Evolutionary conservation across 2,797 vertebrate genomes (phyloP).

Genomic region (Ispidina lecontei): DNA sequence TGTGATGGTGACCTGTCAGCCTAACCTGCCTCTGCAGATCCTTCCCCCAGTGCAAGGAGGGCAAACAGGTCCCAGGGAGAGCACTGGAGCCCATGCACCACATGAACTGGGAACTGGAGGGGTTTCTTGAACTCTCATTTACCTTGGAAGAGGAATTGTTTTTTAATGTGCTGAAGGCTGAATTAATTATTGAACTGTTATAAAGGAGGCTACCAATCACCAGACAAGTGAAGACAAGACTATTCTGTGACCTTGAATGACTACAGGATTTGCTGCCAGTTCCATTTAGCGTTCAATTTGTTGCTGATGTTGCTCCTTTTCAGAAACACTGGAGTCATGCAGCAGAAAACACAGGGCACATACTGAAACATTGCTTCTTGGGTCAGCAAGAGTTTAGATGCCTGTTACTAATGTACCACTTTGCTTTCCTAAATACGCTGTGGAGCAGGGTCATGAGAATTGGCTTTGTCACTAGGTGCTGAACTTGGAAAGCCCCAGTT

Average conservation of each 20-base stretch:
- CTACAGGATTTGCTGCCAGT: constrained; percentile 53
- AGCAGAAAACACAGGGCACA: constrained; percentile 20
- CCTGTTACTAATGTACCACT: not conserved
- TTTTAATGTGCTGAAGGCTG: constrained; percentile 26
- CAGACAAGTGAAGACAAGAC: constrained; percentile 25
- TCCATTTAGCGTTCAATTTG: constrained; percentile 35
- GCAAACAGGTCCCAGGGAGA: not conserved
- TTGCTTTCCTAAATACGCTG: constrained; percentile 1
- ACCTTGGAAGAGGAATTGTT: constrained; percentile 16
- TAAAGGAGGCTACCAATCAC: constrained; percentile 44
- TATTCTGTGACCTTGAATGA: constrained; percentile 38
- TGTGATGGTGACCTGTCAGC: not conserved
- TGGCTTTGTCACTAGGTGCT: not conserved
- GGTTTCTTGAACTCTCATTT: not conserved
- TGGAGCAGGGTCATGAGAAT: not conserved
- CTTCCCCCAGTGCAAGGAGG: not conserved
- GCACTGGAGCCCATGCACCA: not conserved
- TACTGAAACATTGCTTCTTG: not conserved
- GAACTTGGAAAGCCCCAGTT: constrained; percentile 7
- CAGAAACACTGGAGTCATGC: not conserved
- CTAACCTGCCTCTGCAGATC: not conserved
- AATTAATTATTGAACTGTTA: constrained; percentile 42
- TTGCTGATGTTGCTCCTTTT: constrained; percentile 47
- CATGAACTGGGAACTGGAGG: not conserved
- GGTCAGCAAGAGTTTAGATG: constrained; percentile 17